Evolutionary conservation across 1,140 invertebrate species (phyloP).

Genomic region (Chlorops oryzae): DNA sequence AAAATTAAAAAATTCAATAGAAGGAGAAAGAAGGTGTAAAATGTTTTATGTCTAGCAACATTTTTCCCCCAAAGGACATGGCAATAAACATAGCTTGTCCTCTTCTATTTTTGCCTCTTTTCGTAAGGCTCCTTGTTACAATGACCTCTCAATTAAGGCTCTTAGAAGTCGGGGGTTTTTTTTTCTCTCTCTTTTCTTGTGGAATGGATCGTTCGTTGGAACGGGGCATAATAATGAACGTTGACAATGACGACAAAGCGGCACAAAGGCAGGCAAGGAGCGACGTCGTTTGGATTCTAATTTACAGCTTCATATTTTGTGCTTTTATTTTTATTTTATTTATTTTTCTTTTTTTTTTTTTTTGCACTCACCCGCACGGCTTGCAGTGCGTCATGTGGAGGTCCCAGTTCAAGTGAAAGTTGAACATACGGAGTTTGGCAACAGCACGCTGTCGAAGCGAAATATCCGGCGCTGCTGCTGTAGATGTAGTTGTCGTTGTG

Average conservation of each 20-base stretch:
- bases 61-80: too few relatives aligned
- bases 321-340: background rate
- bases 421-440: slow-evolving; percentile 46
- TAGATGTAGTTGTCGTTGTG: slow-evolving; percentile 3
- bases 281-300: background rate
- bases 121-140: too few relatives aligned
- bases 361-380: slow-evolving; percentile 41
- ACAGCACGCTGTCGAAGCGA: slow-evolving; percentile 45
- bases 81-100: too few relatives aligned
- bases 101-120: too few relatives aligned
- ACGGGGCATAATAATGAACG: too few relatives aligned
- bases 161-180: too few relatives aligned
- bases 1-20: too few relatives aligned
- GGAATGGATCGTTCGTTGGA: too few relatives aligned
- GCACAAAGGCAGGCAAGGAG: background rate
- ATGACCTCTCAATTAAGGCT: too few relatives aligned
- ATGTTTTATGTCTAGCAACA: too few relatives aligned
- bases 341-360: background rate
- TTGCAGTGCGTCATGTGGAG: slow-evolving; percentile 48
- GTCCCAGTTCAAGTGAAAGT: slow-evolving; percentile 48
- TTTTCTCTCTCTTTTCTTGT: too few relatives aligned
- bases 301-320: background rate
- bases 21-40: too few relatives aligned
- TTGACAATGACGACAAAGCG: background rate
- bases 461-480: slow-evolving; percentile 28